These are phyloP conservation scores for Anguilla megastoma DNA, from an alignment of 2,797 vertebrate species.

Conservation along the genomic window DNA sequence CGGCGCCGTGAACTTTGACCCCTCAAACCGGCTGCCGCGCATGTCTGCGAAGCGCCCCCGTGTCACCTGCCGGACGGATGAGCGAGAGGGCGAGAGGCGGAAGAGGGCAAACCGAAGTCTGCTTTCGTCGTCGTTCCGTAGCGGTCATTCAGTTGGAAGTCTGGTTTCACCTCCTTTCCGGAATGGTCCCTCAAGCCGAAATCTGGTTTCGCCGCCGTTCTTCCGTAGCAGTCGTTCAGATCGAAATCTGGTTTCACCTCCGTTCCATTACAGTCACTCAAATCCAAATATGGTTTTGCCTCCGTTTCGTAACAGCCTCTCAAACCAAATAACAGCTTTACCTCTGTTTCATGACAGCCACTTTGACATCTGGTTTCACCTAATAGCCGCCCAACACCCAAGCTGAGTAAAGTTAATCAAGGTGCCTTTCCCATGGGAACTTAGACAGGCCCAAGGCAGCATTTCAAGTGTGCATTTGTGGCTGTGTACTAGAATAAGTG, in stretches of 20 bases:
- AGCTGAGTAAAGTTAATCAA: neutral
- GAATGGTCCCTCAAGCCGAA: neutral
- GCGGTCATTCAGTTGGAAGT: no score
- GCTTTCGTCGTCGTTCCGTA: no score
- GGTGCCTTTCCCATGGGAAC: neutral
- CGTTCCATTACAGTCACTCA: neutral
- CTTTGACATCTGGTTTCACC: neutral
- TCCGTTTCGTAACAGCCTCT: neutral
- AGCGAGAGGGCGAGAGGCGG: neutral
- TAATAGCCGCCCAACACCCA: neutral
- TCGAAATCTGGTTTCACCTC: neutral
- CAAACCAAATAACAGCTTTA: neutral
- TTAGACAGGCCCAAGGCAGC: neutral
- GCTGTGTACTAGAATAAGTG: neutral
- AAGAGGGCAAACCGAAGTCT: neutral
- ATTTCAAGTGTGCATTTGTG: neutral
- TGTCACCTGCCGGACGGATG: neutral
- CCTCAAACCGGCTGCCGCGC: neutral
- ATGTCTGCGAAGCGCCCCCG: neutral
- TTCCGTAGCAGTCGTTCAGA: neutral
- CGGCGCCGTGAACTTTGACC: constrained; percentile 12
- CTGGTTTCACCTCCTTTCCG: no score
- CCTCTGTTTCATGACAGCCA: neutral
- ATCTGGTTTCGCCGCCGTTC: no score
- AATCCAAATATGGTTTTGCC: neutral